Evolutionary conservation across 2,113 vertebrate species (phyloP).

Genomic region (Beaufortia kweichowensis): DNA sequence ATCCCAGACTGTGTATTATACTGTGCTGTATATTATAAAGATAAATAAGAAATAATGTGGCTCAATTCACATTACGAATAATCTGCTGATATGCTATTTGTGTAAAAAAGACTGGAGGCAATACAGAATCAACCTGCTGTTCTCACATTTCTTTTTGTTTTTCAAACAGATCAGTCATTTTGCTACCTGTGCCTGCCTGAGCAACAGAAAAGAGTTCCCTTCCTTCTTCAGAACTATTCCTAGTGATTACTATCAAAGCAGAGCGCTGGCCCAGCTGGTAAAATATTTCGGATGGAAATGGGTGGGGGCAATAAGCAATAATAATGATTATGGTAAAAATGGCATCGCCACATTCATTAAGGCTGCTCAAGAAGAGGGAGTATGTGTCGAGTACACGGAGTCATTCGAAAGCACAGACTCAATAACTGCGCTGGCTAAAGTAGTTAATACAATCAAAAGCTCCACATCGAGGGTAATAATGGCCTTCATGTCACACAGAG

Average conservation of each 20-base stretch:
- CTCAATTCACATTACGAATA: not conserved
- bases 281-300: conserved; percentile 70
- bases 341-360: conserved; percentile 68
- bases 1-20: not conserved
- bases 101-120: too few species aligned
- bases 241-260: conserved; percentile 70
- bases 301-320: conserved; percentile 66
- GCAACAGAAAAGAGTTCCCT: conserved; percentile 54
- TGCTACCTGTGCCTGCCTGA: conserved; percentile 55
- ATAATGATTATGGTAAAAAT: conserved; percentile 70
- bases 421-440: conserved; percentile 19
- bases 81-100: not conserved
- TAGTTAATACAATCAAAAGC: conserved; percentile 46
- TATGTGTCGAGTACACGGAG: conserved; percentile 53
- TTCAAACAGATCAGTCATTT: conserved; percentile 58
- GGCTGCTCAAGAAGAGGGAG: conserved; percentile 58
- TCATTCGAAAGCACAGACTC: conserved; percentile 55
- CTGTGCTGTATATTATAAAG: not conserved
- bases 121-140: too few species aligned
- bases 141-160: conserved; percentile 21
- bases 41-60: not conserved
- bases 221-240: conserved; percentile 68
- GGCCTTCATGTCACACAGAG: conserved; percentile 75
- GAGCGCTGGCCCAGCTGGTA: conserved; percentile 64
- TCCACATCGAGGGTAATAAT: conserved; percentile 73